A percentile compares a stretch with the other conserved stretches of the same genome.
Evolutionary conservation across 2,797 vertebrate genomes (phyloP).

Genomic region (Schizopygopsis malacanthus): DNA sequence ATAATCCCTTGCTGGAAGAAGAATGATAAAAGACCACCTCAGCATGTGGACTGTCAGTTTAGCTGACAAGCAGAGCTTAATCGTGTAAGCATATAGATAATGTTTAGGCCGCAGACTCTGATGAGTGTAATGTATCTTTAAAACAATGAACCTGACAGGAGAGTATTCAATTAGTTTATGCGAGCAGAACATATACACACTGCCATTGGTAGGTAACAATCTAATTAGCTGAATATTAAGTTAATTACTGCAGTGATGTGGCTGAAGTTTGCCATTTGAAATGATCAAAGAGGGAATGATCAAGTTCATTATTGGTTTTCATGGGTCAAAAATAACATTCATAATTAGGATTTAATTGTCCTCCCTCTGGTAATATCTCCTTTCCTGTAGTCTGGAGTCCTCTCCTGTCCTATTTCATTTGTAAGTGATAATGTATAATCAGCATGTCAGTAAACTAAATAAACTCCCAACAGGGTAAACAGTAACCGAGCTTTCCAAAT

Average conservation of each 20-base stretch:
- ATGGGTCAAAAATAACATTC: constrained; percentile 47
- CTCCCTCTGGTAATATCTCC: background rate
- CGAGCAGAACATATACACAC: background rate
- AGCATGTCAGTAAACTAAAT: background rate
- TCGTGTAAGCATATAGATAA: too few species aligned
- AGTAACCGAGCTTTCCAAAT: background rate
- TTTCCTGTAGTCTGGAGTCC: constrained; percentile 3
- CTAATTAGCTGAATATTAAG: constrained; percentile 42
- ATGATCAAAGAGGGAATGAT: background rate
- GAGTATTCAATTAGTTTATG: constrained; percentile 11
- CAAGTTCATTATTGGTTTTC: constrained; percentile 47
- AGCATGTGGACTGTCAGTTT: constrained; percentile 34
- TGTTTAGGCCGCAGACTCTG: constrained; percentile 13
- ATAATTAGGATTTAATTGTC: constrained; percentile 57
- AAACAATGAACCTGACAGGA: constrained; percentile 7
- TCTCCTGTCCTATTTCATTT: background rate
- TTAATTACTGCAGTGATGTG: constrained; percentile 45
- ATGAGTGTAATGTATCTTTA: constrained; percentile 14
- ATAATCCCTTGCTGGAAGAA: constrained; percentile 35
- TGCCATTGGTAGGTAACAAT: constrained; percentile 8
- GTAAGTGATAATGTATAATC: background rate
- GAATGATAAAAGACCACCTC: constrained; percentile 42
- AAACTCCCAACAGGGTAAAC: background rate
- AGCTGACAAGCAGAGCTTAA: too few species aligned
- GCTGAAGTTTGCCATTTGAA: constrained; percentile 36